Evolutionary conservation across 2,888 invertebrate species (phyloP).

Genomic region (Drosophila kambysellisi): DNA sequence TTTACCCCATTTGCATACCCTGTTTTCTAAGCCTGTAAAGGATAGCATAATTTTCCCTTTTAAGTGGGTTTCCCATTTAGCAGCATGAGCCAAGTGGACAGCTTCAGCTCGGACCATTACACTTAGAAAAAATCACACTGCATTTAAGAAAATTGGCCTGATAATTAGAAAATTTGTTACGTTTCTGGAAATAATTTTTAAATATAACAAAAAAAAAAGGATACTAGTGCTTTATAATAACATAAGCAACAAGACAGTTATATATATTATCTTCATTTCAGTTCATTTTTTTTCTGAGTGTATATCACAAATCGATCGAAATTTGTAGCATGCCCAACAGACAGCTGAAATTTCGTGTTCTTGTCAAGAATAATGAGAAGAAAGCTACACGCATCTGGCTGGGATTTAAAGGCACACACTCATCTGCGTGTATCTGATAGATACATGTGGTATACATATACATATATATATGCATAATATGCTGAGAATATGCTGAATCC

Average conservation of each 20-base stretch:
- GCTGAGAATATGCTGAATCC: not conserved
- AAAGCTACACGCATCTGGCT: conserved; percentile 13
- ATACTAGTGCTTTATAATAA: not conserved
- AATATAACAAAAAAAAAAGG: no score
- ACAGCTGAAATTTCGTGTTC: not conserved
- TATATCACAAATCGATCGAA: not conserved
- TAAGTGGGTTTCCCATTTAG: not conserved
- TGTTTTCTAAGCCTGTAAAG: conserved; percentile 35
- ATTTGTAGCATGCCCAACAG: not conserved
- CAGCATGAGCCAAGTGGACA: not conserved
- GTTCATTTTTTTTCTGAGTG: not conserved
- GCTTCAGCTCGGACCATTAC: not conserved
- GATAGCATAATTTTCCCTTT: not conserved
- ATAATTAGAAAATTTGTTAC: no score
- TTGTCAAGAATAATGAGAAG: not conserved
- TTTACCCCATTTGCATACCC: conserved; percentile 16
- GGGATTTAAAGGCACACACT: conserved; percentile 35
- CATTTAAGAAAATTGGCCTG: no score
- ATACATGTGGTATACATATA: not conserved
- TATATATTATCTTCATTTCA: no score
- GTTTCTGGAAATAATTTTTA: no score
- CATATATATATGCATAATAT: not conserved
- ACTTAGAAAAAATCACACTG: not conserved
- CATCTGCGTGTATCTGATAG: conserved; percentile 27
- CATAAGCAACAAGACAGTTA: no score